These are phyloP conservation scores for Capromys pilorides DNA, from an alignment of 2,797 vertebrate species.

Conservation along the genomic window DNA sequence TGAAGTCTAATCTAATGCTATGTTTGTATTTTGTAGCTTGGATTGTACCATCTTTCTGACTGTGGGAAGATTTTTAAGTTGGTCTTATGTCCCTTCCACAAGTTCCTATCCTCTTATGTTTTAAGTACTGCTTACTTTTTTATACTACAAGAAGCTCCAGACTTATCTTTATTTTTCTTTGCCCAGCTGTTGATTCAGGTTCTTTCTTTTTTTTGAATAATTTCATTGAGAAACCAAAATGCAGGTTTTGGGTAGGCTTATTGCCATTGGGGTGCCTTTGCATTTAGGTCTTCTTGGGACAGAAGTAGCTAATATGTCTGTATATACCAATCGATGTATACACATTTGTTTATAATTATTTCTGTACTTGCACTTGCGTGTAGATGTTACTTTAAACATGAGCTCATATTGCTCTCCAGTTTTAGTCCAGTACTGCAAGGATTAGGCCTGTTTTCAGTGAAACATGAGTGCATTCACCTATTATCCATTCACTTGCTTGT, in stretches of 20 bases:
- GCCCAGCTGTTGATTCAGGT: neutral
- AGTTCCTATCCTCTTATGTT: neutral
- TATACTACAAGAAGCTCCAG: neutral
- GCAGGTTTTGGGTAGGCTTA: neutral
- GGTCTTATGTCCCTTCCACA: neutral
- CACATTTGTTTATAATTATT: neutral
- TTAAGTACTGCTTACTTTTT: slow-evolving; percentile 30
- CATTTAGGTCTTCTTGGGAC: neutral
- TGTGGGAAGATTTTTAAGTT: neutral
- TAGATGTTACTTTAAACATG: neutral
- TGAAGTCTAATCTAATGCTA: neutral
- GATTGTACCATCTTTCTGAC: neutral
- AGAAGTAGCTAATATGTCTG: neutral
- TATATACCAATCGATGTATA: neutral
- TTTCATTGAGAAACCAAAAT: slow-evolving; percentile 28
- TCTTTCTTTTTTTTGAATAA: slow-evolving; percentile 31
- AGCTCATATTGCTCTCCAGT: neutral
- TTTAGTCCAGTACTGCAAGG: neutral
- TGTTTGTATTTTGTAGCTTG: slow-evolving; percentile 44
- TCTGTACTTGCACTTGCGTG: neutral
- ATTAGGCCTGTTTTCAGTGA: neutral
- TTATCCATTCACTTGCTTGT: slow-evolving; percentile 17
- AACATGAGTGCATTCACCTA: neutral
- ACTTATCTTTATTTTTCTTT: slow-evolving; percentile 31
- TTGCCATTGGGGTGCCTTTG: neutral